Base-by-base conservation (phyloP, 2,888 invertebrate species). In the Saturnia japonica region DNA sequence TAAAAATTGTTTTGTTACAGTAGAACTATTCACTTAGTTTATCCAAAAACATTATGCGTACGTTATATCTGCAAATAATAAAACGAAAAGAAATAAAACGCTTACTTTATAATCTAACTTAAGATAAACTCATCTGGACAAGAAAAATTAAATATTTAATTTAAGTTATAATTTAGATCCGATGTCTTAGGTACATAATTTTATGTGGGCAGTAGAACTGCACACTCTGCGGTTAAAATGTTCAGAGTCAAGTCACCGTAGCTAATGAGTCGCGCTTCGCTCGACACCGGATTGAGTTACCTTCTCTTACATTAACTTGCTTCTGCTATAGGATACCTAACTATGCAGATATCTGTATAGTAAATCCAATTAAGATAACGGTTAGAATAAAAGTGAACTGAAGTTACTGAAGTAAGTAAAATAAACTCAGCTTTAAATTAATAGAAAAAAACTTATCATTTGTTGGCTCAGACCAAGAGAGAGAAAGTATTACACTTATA, bases 261-360 rank as follows among this genome's bases (percentile, higher is more conserved):
- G 69, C 75, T 80, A 81, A 81, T 80, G 75, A 78, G 64, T 71
- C 70, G 73, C 57, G 68, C 69, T 70, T 72, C 64, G 72, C 71
- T 75, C 68, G 22, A 68, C 68, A 68, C 72, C 57, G 57, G 57
- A 60, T 60, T 79, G 70, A 74, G 79, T 78, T 78, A 77, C 75
- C 72, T 70, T 70, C 72, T 68, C 73, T 64, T 64, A 40, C 34
- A 64, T 64, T 64, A 64, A 62, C 64, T 64, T 40, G 64, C 64
- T n/a, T 40, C 62, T 64, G 19, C 40, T 64, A 40, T 66, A 34
- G 14, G 40, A 66, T 67, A 67, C 45, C 67, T 47, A 43, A 16
- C 45, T 67, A 66, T 78, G 19, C 40, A 60, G 12, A 12, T 34
- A 34, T 2, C 28, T 3, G 2, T 14, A 28, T 28, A 25, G n/a